Evolutionary conservation across 2,888 invertebrate species (phyloP).

Genomic region (Sinhomidia bicolor): DNA sequence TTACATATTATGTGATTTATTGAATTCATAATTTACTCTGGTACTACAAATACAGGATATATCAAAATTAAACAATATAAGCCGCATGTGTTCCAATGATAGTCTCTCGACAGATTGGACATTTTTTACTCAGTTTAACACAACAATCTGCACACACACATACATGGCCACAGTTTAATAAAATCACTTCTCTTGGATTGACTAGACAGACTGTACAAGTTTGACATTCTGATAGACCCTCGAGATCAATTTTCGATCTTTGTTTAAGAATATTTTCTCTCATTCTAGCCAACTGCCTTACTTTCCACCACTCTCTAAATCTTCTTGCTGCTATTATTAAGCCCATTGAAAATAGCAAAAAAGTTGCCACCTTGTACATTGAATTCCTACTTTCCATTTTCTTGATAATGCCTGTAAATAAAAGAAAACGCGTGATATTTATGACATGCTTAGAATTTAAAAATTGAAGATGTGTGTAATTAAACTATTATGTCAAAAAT

Average conservation of each 20-base stretch:
- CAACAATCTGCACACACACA: constrained; percentile 82
- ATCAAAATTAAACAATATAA: constrained; percentile 74
- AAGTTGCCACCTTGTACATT: constrained; percentile 73
- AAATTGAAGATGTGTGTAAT: no score
- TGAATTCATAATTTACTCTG: no score
- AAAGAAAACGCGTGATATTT: no score
- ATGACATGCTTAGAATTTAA: no score
- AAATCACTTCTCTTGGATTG: constrained; percentile 81
- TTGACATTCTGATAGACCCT: constrained; percentile 75
- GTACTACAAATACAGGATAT: no score
- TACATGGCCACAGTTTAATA: constrained; percentile 82
- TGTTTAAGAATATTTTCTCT: constrained; percentile 76
- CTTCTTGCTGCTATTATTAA: constrained; percentile 72
- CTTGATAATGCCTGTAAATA: constrained; percentile 75
- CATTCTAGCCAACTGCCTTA: constrained; percentile 72
- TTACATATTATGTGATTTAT: no score
- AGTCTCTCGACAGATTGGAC: constrained; percentile 77
- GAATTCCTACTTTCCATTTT: constrained; percentile 74
- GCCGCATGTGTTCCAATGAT: constrained; percentile 77
- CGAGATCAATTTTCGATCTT: constrained; percentile 73
- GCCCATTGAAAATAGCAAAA: constrained; percentile 73
- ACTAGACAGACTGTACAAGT: constrained; percentile 82
- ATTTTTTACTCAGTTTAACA: constrained; percentile 76
- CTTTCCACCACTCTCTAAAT: constrained; percentile 72
- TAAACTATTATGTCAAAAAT: no score